phyloP scores from a whole-genome alignment of 2,888 invertebrate genomes.

The Chrysina gloriosa region DNA sequence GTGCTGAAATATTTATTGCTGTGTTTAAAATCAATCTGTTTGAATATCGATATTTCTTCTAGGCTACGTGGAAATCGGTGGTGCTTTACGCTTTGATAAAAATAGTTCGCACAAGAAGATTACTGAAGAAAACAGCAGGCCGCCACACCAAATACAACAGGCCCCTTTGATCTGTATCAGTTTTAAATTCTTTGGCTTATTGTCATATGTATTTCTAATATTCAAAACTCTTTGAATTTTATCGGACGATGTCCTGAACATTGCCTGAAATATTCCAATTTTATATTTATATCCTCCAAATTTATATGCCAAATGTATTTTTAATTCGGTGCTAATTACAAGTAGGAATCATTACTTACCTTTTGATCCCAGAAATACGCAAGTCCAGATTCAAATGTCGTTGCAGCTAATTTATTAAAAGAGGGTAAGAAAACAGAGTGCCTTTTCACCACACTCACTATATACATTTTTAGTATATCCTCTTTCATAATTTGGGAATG shows the following conservation, averaged over 20 bases:
- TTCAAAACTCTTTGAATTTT: not conserved
- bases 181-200: not conserved
- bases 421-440: constrained; percentile 36
- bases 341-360: constrained; percentile 10
- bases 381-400: constrained; percentile 34
- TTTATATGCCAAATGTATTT: not conserved
- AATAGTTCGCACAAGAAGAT: not conserved
- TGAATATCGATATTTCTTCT: too few species aligned
- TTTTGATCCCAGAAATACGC: constrained; percentile 41
- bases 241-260: not conserved
- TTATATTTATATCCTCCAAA: not conserved
- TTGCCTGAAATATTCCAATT: not conserved
- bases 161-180: not conserved
- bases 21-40: too few species aligned
- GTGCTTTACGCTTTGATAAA: too few species aligned
- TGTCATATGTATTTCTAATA: not conserved
- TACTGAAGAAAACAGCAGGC: not conserved
- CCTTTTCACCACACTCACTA: constrained; percentile 25
- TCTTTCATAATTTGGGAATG: constrained; percentile 34
- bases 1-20: too few species aligned
- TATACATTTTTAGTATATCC: constrained; percentile 28
- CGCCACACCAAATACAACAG: not conserved
- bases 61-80: too few species aligned
- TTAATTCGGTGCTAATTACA: not conserved
- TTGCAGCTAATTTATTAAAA: constrained; percentile 31